Base-by-base conservation (phyloP, 2,113 vertebrate genomes). In the Noturus placidus region DNA sequence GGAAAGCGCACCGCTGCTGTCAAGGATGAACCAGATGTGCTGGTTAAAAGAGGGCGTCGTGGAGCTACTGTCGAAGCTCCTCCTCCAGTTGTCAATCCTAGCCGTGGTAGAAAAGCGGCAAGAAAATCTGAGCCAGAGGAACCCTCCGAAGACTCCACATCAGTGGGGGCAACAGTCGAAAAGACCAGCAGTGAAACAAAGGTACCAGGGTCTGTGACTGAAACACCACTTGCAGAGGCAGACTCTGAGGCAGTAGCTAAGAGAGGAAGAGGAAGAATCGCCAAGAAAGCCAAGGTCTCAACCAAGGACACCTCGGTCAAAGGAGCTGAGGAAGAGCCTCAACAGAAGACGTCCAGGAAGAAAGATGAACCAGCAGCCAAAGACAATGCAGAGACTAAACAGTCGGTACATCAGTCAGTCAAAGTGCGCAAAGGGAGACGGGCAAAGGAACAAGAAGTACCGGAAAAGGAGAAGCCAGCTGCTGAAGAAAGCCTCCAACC, bases 381-480 rank as follows among this genome's bases (percentile, higher is more conserved):
- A n/a, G 70, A 63, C 3, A 27, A 69, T 80, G 67, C 84, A 11
- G 65, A 87, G 1, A 17, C 30, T 9, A 56, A 94, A 70, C 69
- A 35, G 0, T 91, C 22, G 1, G 17, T 27, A 11, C 76, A 86
- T 63, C 46, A 20, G 30, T 52, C 69, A 72, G 82, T 90, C 9
- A 94, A 90, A 92, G 85, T 88, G 19, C 70, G 91, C 35, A 91
- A 90, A 90, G 94, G 93, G 35, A 92, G 93, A 91, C 11, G 85
- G 0, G 90, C 84, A 13, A 95, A 90, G 76, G 93, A 94, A 89
- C 67, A 38, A 57, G 84, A 69, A 4, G 27, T 70, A 22, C 33
- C 70, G 56, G 74, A 87, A 46, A 72, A 25, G 20, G 22, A 72
- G 19, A 61, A 46, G 2, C 61, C 78, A 11, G 65, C 35, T 46